Percentiles rank a stretch among this genome's conserved stretches.
Conservation (phyloP, 2,888 invertebrate species). For the Helicoverpa assulta region DNA sequence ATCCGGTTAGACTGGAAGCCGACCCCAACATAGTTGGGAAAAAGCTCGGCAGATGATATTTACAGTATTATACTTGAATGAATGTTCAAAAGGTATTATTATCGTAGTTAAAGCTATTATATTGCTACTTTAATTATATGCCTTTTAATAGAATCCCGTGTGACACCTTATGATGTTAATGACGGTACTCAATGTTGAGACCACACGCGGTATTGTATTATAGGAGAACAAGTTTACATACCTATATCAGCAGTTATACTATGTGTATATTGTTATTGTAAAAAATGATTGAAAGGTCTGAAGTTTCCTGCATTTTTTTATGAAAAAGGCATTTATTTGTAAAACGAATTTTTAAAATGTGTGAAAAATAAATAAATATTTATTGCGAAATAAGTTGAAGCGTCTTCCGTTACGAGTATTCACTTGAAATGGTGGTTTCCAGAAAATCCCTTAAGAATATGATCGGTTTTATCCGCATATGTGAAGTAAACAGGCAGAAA, state of each 20-base stretch:
- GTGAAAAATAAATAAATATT: too few species aligned
- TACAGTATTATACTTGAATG: conserved; percentile 1
- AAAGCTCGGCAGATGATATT: neutral
- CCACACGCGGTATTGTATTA: neutral
- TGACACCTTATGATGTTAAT: conserved; percentile 11
- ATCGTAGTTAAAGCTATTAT: conserved; percentile 20
- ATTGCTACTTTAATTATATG: conserved; percentile 12
- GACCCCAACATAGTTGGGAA: too few species aligned
- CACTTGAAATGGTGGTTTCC: too few species aligned
- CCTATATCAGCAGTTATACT: too few species aligned
- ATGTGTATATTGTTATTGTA: neutral
- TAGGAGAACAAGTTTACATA: neutral
- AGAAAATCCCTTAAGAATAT: too few species aligned
- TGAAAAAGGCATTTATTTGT: neutral
- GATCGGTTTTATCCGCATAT: too few species aligned
- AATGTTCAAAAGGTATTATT: conserved; percentile 19
- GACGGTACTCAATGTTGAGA: conserved; percentile 1
- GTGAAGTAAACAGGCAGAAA: too few species aligned
- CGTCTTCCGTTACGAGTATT: too few species aligned
- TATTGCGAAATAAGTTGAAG: too few species aligned
- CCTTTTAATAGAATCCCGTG: conserved; percentile 7
- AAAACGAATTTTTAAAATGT: too few species aligned
- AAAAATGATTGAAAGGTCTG: neutral
- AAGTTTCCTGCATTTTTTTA: neutral
- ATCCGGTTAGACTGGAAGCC: too few species aligned